A percentile compares a stretch with the other conserved stretches of the same genome.
These are phyloP conservation scores for Marasmarcha lunaedactyla DNA, from an alignment of 2,888 invertebrate species.

Conservation along the genomic window DNA sequence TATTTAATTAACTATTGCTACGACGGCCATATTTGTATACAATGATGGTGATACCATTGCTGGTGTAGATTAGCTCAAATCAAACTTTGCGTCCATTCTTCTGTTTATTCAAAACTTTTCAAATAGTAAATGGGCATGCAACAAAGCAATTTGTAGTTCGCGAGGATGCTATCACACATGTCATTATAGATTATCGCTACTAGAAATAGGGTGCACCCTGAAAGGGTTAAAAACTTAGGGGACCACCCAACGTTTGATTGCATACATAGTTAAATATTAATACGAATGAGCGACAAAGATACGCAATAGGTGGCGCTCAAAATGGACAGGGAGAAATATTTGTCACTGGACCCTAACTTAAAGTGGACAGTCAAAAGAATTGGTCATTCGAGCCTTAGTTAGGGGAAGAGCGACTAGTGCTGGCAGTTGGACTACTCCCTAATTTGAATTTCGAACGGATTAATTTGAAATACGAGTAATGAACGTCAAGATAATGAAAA, in stretches of 20 bases:
- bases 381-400: background rate
- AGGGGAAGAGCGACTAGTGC: background rate
- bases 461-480: background rate
- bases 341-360: background rate
- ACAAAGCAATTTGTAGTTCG: background rate
- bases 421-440: background rate
- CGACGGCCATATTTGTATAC: too few species aligned
- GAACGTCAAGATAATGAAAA: too few species aligned
- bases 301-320: background rate
- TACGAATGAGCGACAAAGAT: conserved; percentile 17
- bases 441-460: background rate
- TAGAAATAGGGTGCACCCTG: conserved; percentile 38
- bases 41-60: too few species aligned
- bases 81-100: too few species aligned
- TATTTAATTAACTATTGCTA: too few species aligned
- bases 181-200: conserved; percentile 8
- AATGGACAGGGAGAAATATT: too few species aligned
- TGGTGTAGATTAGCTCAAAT: too few species aligned
- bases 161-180: conserved; percentile 2
- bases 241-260: conserved; percentile 33
- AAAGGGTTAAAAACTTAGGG: conserved; percentile 56
- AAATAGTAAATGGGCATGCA: too few species aligned
- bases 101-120: too few species aligned
- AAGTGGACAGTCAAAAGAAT: background rate
- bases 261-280: conserved; percentile 25